A percentile compares a stretch with the other conserved stretches of the same genome.
phyloP scores from a whole-genome alignment of 2,797 vertebrate species.

The Muraenolepis orangiensis region DNA sequence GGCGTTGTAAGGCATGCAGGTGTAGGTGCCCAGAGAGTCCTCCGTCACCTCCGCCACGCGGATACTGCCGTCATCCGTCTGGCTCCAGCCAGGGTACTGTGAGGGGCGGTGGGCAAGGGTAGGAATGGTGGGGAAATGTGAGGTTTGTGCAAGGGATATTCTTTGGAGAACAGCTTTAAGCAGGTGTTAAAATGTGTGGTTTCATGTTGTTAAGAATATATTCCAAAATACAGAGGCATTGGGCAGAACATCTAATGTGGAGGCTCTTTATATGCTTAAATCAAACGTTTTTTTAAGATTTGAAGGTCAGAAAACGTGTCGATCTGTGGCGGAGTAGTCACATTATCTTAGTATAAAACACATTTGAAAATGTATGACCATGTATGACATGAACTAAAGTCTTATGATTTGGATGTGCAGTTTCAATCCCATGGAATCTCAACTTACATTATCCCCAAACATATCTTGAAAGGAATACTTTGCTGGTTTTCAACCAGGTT shows the following conservation, averaged over 20 bases:
- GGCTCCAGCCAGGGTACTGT: slow-evolving; percentile 94
- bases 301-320: too few species aligned
- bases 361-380: not conserved
- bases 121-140: not conserved
- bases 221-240: too few species aligned
- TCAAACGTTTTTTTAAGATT: too few species aligned
- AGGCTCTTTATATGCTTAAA: too few species aligned
- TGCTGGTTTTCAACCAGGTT: too few species aligned
- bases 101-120: not conserved
- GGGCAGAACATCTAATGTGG: too few species aligned
- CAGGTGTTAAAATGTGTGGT: too few species aligned
- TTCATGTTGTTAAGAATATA: too few species aligned
- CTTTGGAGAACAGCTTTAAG: too few species aligned
- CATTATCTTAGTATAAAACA: not conserved
- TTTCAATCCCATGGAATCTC: not conserved
- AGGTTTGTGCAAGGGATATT: too few species aligned
- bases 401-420: not conserved
- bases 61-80: slow-evolving; percentile 95
- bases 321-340: too few species aligned
- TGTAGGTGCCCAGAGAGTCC: slow-evolving; percentile 97
- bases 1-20: slow-evolving; percentile 99
- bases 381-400: not conserved
- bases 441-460: not conserved
- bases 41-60: slow-evolving; percentile 96
- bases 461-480: too few species aligned